Evolutionary conservation across 2,888 invertebrate species (phyloP), one percentile per base, ranked within the genome.

Genomic region (Clunio marinus): DNA sequence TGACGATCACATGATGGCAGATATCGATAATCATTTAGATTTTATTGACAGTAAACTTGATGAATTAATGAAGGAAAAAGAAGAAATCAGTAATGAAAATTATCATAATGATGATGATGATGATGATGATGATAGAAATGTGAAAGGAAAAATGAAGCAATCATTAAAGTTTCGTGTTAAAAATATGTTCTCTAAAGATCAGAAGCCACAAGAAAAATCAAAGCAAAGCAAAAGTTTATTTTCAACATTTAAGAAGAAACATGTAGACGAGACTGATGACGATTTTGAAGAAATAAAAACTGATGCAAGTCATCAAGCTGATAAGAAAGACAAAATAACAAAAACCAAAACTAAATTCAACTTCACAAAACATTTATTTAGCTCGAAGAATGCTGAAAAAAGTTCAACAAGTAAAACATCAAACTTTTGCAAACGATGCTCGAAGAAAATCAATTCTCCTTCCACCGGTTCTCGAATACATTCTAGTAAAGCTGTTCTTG

Each of bases 21-120:
- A 72, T 59, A 77, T 79, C 20, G 78, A 78, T 73, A 76, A 75
- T 0, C 77, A 78, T 70, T 70, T 78, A 32, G 78, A 79, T 70
- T 75, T 75, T 59, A 71, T 79, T 0, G 78, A 79, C 71, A 75
- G 77, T 7, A 73, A 72, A 1, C 69, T 78, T 15, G 79, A 78
- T 57, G 74, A 77, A 25, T 15, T 63, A n/a, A 25, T 41, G 13
- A 24, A 37, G 25, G 25, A n/a, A 4, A 41, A 63, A 22, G 22
- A 35, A 1, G 7, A 41, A 22, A 45, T 63, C 22, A 24, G 17
- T n/a, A 24, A 4, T n/a, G 25, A 25, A 1, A 13, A 10, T 1
- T 5, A 35, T n/a, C 22, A 17, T 45, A 24, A 4, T n/a, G 25
- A 25, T 3, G 10, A 10, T 1, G n/a, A 35, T n/a, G 41, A 17